Percentiles rank a stretch among this genome's conserved stretches.
Conservation (phyloP, 2,888 invertebrate species). For the Lapara coniferarum region DNA sequence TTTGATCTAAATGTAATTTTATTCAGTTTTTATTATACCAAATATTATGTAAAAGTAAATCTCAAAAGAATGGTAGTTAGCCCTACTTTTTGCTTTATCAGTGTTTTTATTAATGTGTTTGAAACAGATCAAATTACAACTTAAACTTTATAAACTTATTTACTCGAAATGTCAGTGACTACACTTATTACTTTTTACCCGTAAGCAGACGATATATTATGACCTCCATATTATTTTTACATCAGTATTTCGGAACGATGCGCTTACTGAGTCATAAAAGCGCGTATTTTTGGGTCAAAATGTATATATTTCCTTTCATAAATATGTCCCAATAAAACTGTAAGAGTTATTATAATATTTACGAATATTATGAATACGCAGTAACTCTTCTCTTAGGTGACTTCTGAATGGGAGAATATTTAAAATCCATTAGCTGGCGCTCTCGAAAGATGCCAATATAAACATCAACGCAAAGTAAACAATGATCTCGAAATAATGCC, state of each 20-base stretch:
- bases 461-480: slow-evolving; percentile 20
- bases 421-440: slow-evolving; percentile 15
- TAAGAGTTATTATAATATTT: background rate
- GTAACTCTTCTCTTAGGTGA: background rate
- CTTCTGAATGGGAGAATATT: background rate
- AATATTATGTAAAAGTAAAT: no score
- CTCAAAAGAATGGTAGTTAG: no score
- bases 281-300: background rate
- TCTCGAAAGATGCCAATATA: slow-evolving; percentile 14
- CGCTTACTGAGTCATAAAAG: background rate
- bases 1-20: no score
- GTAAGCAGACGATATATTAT: no score
- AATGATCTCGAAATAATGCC: background rate
- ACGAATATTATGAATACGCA: background rate
- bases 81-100: no score
- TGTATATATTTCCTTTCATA: background rate
- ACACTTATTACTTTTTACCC: no score
- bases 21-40: no score
- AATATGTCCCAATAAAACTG: background rate
- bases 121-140: no score
- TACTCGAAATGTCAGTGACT: no score
- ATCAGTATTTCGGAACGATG: background rate
- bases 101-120: no score
- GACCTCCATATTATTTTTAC: background rate
- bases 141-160: no score